phyloP scores from a whole-genome alignment of 2,888 invertebrate species.

The Eretmocerus hayati region DNA sequence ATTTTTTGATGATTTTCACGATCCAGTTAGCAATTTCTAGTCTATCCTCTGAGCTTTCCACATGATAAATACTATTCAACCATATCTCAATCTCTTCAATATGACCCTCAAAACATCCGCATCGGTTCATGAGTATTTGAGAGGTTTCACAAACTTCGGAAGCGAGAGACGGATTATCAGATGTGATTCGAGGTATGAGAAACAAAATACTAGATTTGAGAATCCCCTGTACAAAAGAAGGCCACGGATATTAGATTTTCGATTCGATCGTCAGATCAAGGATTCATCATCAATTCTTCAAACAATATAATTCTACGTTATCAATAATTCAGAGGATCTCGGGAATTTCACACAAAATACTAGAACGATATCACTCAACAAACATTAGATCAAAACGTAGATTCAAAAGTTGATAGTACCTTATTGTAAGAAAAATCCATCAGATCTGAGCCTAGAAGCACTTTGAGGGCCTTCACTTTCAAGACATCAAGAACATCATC shows the following conservation, averaged over 20 bases:
- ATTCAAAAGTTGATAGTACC: conserved; percentile 22
- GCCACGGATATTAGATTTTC: too few relatives aligned
- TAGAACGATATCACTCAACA: background rate
- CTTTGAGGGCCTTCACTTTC: conserved; percentile 37
- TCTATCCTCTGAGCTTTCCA: conserved; percentile 29
- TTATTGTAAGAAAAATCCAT: conserved; percentile 37
- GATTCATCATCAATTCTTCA: too few relatives aligned
- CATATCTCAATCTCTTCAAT: conserved; percentile 63
- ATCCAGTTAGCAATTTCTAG: conserved; percentile 33
- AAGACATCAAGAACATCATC: conserved; percentile 30
- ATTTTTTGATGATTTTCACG: conserved; percentile 29
- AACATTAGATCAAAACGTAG: too few relatives aligned
- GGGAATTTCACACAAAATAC: too few relatives aligned
- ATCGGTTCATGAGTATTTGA: conserved; percentile 54
- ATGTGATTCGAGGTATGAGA: conserved; percentile 30
- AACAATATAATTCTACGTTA: too few relatives aligned
- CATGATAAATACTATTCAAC: conserved; percentile 49
- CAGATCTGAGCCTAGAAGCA: conserved; percentile 32
- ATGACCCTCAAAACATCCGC: conserved; percentile 59
- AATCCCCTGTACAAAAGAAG: conserved; percentile 24
- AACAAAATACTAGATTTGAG: conserved; percentile 32
- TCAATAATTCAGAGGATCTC: too few relatives aligned
- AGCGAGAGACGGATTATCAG: conserved; percentile 19
- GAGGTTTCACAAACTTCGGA: conserved; percentile 52
- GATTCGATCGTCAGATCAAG: too few relatives aligned